These are phyloP conservation scores for Molossus molossus DNA, from an alignment of 2,797 vertebrate genomes.

Conservation along the genomic window DNA sequence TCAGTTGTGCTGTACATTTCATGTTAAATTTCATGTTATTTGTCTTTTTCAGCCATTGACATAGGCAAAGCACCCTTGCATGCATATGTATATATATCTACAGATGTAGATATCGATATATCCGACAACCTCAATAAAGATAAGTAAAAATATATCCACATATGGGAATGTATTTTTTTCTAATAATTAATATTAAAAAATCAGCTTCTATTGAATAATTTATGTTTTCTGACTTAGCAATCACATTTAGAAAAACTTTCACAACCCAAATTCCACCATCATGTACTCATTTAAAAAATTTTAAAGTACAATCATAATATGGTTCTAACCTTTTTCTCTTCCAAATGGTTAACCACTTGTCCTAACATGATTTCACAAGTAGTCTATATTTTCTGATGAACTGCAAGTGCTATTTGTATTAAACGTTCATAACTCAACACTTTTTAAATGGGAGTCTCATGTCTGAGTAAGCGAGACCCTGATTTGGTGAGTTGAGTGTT, in stretches of 20 bases:
- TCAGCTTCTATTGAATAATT: neutral
- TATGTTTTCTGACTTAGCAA: neutral
- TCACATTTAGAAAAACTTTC: slow-evolving; percentile 12
- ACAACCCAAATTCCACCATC: neutral
- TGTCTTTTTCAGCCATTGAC: neutral
- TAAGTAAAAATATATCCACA: neutral
- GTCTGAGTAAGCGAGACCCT: neutral
- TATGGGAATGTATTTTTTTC: neutral
- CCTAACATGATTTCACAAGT: neutral
- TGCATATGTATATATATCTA: too few species aligned
- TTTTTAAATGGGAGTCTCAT: neutral
- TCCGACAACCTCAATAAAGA: too few species aligned
- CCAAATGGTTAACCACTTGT: neutral
- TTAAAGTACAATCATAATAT: neutral
- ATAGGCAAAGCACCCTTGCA: neutral
- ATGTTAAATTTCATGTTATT: neutral
- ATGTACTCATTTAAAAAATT: neutral
- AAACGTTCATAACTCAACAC: neutral
- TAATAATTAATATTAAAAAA: neutral
- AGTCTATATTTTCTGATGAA: slow-evolving; percentile 1
- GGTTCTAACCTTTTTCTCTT: neutral
- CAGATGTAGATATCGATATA: too few species aligned
- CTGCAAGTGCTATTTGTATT: neutral
- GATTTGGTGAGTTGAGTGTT: neutral
- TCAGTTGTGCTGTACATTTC: neutral